Percentiles rank a stretch among this genome's conserved stretches.
These are phyloP conservation scores for Scolopax rusticola DNA, from an alignment of 2,797 vertebrate species.

Conservation along the genomic window DNA sequence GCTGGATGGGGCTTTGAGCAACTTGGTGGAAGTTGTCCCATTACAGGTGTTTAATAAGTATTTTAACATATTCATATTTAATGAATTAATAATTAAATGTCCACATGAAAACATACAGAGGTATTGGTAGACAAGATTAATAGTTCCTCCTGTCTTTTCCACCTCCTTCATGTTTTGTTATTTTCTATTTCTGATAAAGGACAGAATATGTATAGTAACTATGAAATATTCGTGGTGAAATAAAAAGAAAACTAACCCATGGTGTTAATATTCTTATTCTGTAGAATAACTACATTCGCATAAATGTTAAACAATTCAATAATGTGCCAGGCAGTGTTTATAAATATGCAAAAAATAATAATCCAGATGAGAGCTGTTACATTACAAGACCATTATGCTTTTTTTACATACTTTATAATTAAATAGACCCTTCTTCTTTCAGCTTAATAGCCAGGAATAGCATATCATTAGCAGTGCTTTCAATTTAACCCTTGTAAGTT, in stretches of 20 bases:
- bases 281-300: neutral
- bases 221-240: neutral
- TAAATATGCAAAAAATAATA: conserved; percentile 40
- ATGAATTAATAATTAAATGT: neutral
- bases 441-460: conserved; percentile 51
- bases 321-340: conserved; percentile 14
- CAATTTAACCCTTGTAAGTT: conserved; percentile 54
- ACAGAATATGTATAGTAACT: neutral
- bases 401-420: conserved; percentile 52
- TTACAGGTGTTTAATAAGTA: no score
- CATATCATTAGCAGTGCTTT: conserved; percentile 58
- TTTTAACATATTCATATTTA: neutral
- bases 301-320: conserved; percentile 21
- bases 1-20: no score
- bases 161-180: neutral
- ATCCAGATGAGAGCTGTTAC: conserved; percentile 36
- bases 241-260: neutral
- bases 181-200: neutral
- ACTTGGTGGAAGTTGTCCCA: no score
- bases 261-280: neutral
- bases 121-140: neutral
- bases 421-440: conserved; percentile 52
- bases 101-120: neutral
- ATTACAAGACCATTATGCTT: conserved; percentile 12
- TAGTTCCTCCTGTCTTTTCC: neutral